Evolutionary conservation across 2,113 vertebrate genomes (phyloP).

Genomic region (Zingel zingel): DNA sequence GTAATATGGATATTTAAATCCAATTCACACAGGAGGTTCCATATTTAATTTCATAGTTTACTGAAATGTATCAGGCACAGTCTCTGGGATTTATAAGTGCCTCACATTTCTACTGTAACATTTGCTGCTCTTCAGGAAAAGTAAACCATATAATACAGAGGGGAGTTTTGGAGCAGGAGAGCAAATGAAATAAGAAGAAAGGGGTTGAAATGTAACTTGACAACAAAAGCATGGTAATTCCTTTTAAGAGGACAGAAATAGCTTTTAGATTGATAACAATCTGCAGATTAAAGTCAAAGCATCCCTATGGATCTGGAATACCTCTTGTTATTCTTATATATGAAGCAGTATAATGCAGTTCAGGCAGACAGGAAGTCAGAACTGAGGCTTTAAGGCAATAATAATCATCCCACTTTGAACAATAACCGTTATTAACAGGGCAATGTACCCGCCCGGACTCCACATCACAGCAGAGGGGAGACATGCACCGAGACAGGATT

Average conservation of each 20-base stretch:
- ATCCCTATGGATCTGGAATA: conserved; percentile 17
- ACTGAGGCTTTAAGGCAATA: conserved; percentile 32
- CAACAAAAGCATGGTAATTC: conserved; percentile 63
- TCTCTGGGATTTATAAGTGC: conserved; percentile 66
- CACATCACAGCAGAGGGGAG: conserved; percentile 52
- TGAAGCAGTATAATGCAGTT: conserved; percentile 29
- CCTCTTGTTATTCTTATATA: conserved; percentile 13
- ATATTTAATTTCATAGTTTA: conserved; percentile 81
- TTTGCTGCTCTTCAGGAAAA: conserved; percentile 73
- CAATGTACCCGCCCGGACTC: conserved; percentile 5
- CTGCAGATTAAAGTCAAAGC: conserved; percentile 52
- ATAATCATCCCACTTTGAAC: conserved; percentile 36
- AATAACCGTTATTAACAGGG: conserved; percentile 57
- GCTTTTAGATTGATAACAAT: conserved; percentile 68
- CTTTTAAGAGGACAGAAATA: conserved; percentile 46
- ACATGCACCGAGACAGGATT: conserved; percentile 54
- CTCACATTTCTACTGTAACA: conserved; percentile 72
- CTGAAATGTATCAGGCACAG: conserved; percentile 66
- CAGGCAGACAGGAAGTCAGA: conserved; percentile 40
- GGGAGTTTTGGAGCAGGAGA: conserved; percentile 33
- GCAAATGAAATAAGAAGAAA: conserved; percentile 51
- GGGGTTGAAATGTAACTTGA: conserved; percentile 39
- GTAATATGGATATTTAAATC: conserved; percentile 79
- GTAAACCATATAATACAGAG: conserved; percentile 62
- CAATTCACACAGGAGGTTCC: conserved; percentile 70